Percentiles rank a stretch among this genome's conserved stretches.
Conservation (phyloP, 2,888 invertebrate species). For the Drosophila nr. medialis region DNA sequence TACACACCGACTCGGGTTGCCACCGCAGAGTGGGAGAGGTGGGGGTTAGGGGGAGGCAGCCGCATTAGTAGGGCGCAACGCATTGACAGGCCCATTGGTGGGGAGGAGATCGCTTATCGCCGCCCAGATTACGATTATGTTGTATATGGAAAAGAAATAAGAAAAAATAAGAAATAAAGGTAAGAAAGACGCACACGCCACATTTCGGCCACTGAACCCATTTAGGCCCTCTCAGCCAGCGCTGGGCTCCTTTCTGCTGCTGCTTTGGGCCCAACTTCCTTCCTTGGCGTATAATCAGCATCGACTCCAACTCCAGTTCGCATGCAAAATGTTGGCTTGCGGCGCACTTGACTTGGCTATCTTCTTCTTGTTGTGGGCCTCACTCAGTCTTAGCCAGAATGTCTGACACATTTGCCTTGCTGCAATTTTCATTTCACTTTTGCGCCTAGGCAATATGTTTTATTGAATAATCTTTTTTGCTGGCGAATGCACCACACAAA, state of each 20-base stretch:
- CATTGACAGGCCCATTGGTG: constrained; percentile 68
- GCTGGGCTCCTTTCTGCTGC: constrained; percentile 18
- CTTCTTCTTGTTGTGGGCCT: neutral
- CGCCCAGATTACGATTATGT: constrained; percentile 66
- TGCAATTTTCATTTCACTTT: constrained; percentile 79
- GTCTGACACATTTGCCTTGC: constrained; percentile 34
- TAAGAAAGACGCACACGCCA: constrained; percentile 22
- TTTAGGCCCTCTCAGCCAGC: constrained; percentile 1
- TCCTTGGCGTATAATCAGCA: constrained; percentile 59
- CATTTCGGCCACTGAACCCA: constrained; percentile 64
- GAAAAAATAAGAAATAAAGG: neutral
- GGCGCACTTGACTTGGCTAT: constrained; percentile 40
- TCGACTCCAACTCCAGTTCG: constrained; percentile 21
- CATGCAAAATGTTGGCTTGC: constrained; percentile 37
- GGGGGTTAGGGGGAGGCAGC: constrained; percentile 30
- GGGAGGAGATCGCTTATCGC: constrained; percentile 75
- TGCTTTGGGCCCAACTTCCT: constrained; percentile 23
- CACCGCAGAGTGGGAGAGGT: neutral
- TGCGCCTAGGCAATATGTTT: constrained; percentile 49
- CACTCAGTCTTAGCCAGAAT: constrained; percentile 8
- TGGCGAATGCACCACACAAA: constrained; percentile 60
- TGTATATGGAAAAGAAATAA: constrained; percentile 47
- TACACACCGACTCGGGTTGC: constrained; percentile 42
- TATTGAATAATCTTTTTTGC: constrained; percentile 67
- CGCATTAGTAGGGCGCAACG: constrained; percentile 74